Percentiles rank a stretch among this genome's conserved stretches.
Evolutionary conservation across 2,797 vertebrate species (phyloP).

Genomic region (Corythornis leucogaster): DNA sequence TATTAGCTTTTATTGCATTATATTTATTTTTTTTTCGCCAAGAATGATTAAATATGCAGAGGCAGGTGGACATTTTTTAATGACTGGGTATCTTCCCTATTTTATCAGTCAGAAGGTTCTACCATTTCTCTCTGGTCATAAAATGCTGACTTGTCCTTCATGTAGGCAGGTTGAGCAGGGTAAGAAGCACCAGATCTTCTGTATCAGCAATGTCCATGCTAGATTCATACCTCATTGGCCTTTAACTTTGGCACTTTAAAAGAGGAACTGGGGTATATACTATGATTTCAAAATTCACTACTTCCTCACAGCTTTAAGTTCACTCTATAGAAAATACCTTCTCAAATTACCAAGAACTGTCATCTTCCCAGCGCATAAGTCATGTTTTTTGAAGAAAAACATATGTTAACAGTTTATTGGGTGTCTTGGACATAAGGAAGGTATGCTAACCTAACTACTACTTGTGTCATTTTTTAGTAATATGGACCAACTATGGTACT

Average conservation of each 20-base stretch:
- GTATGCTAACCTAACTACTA: background rate
- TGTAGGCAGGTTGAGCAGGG: background rate
- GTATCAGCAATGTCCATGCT: background rate
- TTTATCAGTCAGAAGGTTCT: background rate
- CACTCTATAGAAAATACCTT: background rate
- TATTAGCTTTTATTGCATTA: background rate
- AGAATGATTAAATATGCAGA: background rate
- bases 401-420: accelerated
- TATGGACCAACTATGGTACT: background rate
- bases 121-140: background rate
- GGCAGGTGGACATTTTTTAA: background rate
- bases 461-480: background rate
- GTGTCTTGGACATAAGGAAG: background rate
- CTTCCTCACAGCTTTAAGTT: background rate
- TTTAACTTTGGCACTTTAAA: background rate
- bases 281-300: background rate
- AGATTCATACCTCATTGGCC: background rate
- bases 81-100: background rate
- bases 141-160: background rate
- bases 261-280: background rate
- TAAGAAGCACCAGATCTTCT: background rate
- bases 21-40: background rate
- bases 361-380: background rate
- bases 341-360: background rate
- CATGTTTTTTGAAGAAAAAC: background rate